Base-by-base conservation (phyloP, 1,140 invertebrate genomes). In the Rhyacophila brunnea region DNA sequence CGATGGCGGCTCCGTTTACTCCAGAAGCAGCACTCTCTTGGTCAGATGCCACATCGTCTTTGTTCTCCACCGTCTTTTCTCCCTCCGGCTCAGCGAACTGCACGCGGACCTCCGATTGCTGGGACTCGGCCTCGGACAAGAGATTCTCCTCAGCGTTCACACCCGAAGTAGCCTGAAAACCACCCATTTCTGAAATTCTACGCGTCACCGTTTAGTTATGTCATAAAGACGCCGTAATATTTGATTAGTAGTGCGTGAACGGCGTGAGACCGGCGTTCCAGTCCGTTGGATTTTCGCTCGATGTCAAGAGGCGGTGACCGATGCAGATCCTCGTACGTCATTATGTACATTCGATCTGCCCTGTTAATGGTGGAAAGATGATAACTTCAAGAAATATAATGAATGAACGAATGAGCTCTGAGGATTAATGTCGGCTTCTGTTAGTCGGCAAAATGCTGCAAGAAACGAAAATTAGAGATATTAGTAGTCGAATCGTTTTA, bases 61-160 rank as follows among this genome's bases (percentile, higher is more conserved):
- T 73, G 54, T 72, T 73, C 28, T 70, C 70, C 6, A 60, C 66
- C 23, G 63, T 59, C 46, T 71, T 69, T 11, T 70, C 73, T 9
- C 70, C 63, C 62, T 81, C 73, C 46, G 80, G 77, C 57, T 84
- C 84, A 4, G 80, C 79, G 69, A 84, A 85, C 19, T 83, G 82
- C 6, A 85, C 84, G 43, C 83, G 75, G 10, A 85, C 82, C 64
- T 85, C 83, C 62, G 80, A 83, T 66, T 83, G 82, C 62, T 84
- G 81, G 3, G 83, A 85, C 64, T 84, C 83, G 0, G 83, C 79
- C 19, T 74, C 78, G 1, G 74, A 73, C 35, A 81, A 69, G 38
- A 75, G 66, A 66, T 81, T 79, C 66, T 80, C 79, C 11, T 79
- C 77, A 15, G 66, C 69, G 45, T 69, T 74, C 38, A 74, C 67